Conservation (phyloP, 2,797 vertebrate genomes). For the Mormyrus hasselquistii region DNA sequence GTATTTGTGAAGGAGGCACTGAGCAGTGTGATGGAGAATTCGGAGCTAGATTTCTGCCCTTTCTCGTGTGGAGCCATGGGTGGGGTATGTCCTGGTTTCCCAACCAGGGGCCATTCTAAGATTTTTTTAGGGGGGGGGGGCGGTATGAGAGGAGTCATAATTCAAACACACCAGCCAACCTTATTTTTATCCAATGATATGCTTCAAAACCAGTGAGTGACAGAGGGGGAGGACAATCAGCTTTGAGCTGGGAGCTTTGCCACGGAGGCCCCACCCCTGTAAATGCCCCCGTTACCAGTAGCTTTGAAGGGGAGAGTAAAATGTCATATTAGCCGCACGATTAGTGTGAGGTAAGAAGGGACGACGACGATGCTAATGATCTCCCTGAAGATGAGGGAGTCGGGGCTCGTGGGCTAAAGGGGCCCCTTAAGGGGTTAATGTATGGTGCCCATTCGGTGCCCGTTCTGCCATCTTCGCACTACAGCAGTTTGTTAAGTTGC, state of each 20-base stretch:
- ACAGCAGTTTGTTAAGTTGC: neutral
- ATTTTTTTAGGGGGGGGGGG: neutral
- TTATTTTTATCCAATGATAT: neutral
- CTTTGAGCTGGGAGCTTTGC: neutral
- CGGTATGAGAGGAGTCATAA: neutral
- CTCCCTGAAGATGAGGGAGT: neutral
- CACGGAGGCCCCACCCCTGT: neutral
- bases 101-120: neutral
- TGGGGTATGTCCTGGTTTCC: neutral
- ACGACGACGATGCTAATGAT: neutral
- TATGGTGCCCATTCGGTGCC: neutral
- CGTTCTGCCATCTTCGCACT: neutral
- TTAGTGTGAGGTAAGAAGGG: neutral
- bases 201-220: neutral
- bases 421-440: neutral
- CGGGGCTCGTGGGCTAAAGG: neutral
- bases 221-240: neutral
- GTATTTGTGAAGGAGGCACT: constrained; percentile 11
- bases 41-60: neutral
- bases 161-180: neutral
- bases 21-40: neutral
- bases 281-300: neutral
- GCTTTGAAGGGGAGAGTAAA: neutral
- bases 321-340: neutral
- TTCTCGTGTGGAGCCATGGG: neutral